Base-by-base conservation (phyloP, 1,140 invertebrate genomes). In the Latrodectus geometricus region DNA sequence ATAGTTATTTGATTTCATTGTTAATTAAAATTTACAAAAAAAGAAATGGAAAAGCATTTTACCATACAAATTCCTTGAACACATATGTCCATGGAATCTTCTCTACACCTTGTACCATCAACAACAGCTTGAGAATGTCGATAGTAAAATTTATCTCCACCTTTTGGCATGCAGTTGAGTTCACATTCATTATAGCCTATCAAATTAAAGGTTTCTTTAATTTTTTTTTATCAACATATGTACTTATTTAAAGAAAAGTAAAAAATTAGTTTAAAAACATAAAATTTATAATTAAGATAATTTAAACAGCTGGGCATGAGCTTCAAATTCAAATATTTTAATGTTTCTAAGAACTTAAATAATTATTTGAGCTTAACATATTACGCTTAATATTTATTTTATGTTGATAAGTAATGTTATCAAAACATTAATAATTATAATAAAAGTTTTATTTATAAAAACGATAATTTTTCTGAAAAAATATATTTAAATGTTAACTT, bases 101-200 rank as follows among this genome's bases (percentile, higher is more conserved):
- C 94, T 88, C 94, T 94, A 91, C 98, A 99, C 0, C 93, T 92
- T 8, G 97, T 99, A 23, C 98, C 98, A 91, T 99, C 98, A 3
- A 94, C 92, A 12, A 98, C 97, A 91, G 95, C 94, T 76, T 93
- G 91, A 88, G 94, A 95, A 89, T 97, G 96, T 21, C 97, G 93
- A 91, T 96, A 97, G 91, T 98, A 99, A 92, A 99, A 99, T 77
- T 96, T 93, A 48, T 86, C 83, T 90, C 97, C 96, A 8, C 96
- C 96, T 86, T 94, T 93, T 5, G 98, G 97, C 95, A 97, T 98
- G 91, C 98, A 99, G 91, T 98, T 97, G 88, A 99, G 91, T 92
- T 98, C 96, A 90, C 98, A 99, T 75, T 96, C 96, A 91, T 98
- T 97, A 35, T 94, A 94, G 5, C 94, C 95, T 90, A 95, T 96